Evolutionary conservation across 1,140 invertebrate genomes (phyloP).

Genomic region (Drosophila malerkotliana): DNA sequence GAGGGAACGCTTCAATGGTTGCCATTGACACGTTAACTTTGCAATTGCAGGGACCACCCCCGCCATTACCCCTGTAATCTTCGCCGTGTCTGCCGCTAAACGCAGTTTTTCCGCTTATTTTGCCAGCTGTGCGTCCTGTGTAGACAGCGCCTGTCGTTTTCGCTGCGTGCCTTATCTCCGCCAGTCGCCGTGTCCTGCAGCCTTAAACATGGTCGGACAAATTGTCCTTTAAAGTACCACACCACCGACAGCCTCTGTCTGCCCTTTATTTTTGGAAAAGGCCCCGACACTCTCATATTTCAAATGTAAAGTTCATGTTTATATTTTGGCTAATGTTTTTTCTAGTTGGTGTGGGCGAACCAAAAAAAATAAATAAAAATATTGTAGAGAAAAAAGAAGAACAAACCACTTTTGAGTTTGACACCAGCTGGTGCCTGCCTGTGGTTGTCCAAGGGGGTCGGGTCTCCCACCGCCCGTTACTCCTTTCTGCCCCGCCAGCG

Average conservation of each 20-base stretch:
- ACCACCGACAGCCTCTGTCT: slow-evolving; percentile 17
- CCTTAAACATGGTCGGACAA: slow-evolving; percentile 41
- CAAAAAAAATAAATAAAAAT: slow-evolving; percentile 33
- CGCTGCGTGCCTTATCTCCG: slow-evolving; percentile 72
- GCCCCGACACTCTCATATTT: slow-evolving; percentile 59
- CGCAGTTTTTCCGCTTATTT: slow-evolving; percentile 75
- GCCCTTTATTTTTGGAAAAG: slow-evolving; percentile 12
- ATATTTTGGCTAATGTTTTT: slow-evolving; percentile 83
- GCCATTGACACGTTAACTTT: slow-evolving; percentile 81
- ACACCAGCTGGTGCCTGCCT: slow-evolving; percentile 81
- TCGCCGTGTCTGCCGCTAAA: slow-evolving; percentile 63
- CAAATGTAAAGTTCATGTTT: slow-evolving; percentile 78
- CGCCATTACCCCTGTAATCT: slow-evolving; percentile 13
- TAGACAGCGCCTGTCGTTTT: slow-evolving; percentile 61
- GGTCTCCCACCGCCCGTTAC: not conserved
- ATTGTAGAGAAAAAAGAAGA: slow-evolving; percentile 42
- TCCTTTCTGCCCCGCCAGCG: not conserved
- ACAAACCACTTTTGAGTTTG: slow-evolving; percentile 83
- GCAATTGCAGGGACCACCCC: slow-evolving; percentile 60
- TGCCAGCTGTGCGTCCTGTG: slow-evolving; percentile 66
- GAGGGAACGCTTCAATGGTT: slow-evolving; percentile 53
- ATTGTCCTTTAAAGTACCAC: slow-evolving; percentile 53
- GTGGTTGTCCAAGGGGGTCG: slow-evolving; percentile 50
- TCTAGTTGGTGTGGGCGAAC: slow-evolving; percentile 42
- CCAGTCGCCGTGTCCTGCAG: slow-evolving; percentile 57